Evolutionary conservation across 2,113 vertebrate genomes (phyloP), one percentile per base, ranked within the genome.

Genomic region (Monopterus albus): DNA sequence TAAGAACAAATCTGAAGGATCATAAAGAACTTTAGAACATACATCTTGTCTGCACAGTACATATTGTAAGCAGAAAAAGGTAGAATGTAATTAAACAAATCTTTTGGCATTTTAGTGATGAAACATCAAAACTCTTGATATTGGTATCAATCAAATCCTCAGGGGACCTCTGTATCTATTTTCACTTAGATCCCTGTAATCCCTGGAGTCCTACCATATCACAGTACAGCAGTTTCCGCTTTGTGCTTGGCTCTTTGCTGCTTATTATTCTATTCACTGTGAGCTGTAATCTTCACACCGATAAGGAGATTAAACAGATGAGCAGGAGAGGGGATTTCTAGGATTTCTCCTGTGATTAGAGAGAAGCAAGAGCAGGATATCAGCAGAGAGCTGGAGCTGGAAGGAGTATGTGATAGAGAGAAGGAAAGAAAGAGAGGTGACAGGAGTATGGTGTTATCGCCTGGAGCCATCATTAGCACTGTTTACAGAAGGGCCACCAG

Each of bases 231-330:
- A 21, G 50, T 73, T 70, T 80, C 59, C 21, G 11, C 39, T 38
- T 12, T 56, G 33, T 42, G 55, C 51, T 69, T 10, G 20, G 38
- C 57, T 73, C 72, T 55, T 70, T 31, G 67, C 52, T 23, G 45
- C 68, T 51, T 33, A 42, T 72, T 75, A 72, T 72, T 74, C 83
- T 80, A 81, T 72, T 84, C 83, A 63, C 75, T 55, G 56, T 63
- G 66, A 47, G 74, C 56, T 68, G 84, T 93, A 88, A 92, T 93
- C 91, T 91, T 73, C 60, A 58, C 46, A 2, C 53, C 42, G 88
- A 89, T 90, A 91, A 91, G 84, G 86, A 87, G 86, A 92, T 93
- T 92, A 92, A 92, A 91, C 78, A 87, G 79, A 66, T 20, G 67
- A 88, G 82, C 80, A 74, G 64, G 64, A 84, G 76, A 87, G 79